Conservation (phyloP, 2,797 vertebrate genomes). For the Botia almorhae region DNA sequence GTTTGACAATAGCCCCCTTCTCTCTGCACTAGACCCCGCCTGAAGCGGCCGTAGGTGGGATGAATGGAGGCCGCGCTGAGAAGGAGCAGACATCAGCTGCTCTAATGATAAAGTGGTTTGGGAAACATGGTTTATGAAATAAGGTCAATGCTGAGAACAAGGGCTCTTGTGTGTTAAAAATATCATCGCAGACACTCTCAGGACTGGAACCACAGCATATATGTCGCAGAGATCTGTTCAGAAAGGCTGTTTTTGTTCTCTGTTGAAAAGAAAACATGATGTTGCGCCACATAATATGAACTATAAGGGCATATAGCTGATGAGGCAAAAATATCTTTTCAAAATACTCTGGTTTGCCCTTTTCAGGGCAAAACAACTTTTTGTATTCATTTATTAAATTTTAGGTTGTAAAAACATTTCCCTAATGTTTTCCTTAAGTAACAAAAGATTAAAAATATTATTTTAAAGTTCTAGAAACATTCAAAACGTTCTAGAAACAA, state of each 20-base stretch:
- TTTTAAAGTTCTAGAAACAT: too few species aligned
- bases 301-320: background rate
- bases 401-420: too few species aligned
- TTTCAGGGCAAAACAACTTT: background rate
- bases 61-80: conserved; percentile 52
- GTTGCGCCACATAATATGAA: background rate
- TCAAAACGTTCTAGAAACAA: too few species aligned
- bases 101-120: conserved; percentile 27
- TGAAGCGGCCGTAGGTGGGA: conserved; percentile 47
- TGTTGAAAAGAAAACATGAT: background rate
- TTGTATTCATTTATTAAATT: background rate
- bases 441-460: too few species aligned
- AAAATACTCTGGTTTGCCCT: background rate
- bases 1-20: conserved; percentile 51
- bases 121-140: conserved; percentile 29
- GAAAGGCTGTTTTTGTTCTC: background rate
- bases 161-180: conserved; percentile 52
- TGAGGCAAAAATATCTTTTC: background rate
- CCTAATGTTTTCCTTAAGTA: too few species aligned
- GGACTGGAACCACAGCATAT: background rate
- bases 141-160: conserved; percentile 52
- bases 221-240: background rate
- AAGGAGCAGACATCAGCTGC: conserved; percentile 55
- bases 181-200: conserved; percentile 38
- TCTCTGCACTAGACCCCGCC: conserved; percentile 16